Evolutionary conservation across 2,113 vertebrate genomes (phyloP), one percentile per base, ranked within the genome.

Genomic region (Terrapene triunguis): DNA sequence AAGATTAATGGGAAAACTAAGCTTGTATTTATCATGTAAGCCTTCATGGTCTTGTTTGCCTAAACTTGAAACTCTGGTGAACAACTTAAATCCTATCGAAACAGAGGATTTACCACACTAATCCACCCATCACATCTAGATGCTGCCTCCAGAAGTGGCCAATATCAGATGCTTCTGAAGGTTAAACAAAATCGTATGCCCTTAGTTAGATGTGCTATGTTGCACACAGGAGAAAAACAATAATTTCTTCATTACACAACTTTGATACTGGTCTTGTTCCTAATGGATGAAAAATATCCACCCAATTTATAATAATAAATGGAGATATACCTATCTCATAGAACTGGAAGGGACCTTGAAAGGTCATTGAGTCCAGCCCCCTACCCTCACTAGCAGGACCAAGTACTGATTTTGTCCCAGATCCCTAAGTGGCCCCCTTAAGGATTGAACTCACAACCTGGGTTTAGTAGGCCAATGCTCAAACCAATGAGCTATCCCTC

Each of bases 1-100:
- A n/a, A 72, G 50, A 69, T 29, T 7, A 5, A 0, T 25, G 6
- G 85, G 22, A 57, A 76, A 65, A 1, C 0, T 2, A 62, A 72
- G 5, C 48, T 62, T 54, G 35, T 69, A 83, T 89, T 85, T 11
- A 0, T n/a, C 83, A 10, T 38, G 44, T 24, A 47, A 84, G 55
- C 0, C 38, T 27, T 44, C 53, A 57, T 55, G 42, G 38, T 57
- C 54, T 83, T 59, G 25, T 44, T 83, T 57, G 54, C 27, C 54
- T 83, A 38, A 83, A 57, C 25, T 47, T 42, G 53, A 59, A 17
- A 44, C 53, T 42, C 13, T 11, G 13, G 35, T 44, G n/a, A 29
- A 42, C 25, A 17, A 22, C 13, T 82, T 25, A 44, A 54, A 55
- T 19, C 24, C 5, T 57, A 27, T 4, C 10, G 25, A 82, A 57